phyloP scores from a whole-genome alignment of 1,140 invertebrate genomes.

The Phortica variegata region DNA sequence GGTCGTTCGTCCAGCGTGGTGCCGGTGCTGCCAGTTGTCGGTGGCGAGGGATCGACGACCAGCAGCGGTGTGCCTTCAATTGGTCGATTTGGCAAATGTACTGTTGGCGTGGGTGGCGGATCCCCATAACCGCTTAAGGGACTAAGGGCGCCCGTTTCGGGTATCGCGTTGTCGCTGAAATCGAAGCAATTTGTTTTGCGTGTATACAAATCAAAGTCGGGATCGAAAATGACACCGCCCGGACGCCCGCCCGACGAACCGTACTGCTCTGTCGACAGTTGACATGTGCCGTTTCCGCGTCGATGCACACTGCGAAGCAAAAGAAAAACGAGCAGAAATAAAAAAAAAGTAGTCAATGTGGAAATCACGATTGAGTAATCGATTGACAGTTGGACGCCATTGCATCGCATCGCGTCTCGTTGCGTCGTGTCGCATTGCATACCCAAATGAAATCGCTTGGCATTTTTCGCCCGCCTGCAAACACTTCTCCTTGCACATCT shows the following conservation, averaged over 20 bases:
- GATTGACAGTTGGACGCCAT: conserved; percentile 19
- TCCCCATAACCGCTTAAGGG: conserved; percentile 23
- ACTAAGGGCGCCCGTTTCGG: conserved; percentile 20
- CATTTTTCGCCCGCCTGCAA: conserved; percentile 52
- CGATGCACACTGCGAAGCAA: conserved; percentile 60
- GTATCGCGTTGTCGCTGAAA: conserved; percentile 46
- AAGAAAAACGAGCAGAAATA: conserved; percentile 10
- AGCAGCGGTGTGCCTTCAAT: conserved; percentile 39
- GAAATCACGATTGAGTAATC: conserved; percentile 33
- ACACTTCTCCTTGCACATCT: conserved; percentile 54
- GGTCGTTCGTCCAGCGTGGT: conserved; percentile 2
- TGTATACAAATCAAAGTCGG: conserved; percentile 66
- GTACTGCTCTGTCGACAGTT: conserved; percentile 58
- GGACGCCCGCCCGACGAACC: conserved; percentile 53
- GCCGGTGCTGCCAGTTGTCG: conserved; percentile 19
- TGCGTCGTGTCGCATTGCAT: no score
- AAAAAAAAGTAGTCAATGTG: conserved; percentile 7
- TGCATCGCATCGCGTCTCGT: no score
- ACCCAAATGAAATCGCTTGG: conserved; percentile 56
- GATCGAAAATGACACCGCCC: conserved; percentile 58
- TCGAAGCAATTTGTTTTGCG: conserved; percentile 60
- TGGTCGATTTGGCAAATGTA: conserved; percentile 42
- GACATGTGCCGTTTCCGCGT: conserved; percentile 66
- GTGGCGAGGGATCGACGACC: conserved; percentile 45
- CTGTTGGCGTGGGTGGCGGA: conserved; percentile 24